Base-by-base conservation (phyloP, 1,140 invertebrate species). In the Pristionchus pacificus region DNA sequence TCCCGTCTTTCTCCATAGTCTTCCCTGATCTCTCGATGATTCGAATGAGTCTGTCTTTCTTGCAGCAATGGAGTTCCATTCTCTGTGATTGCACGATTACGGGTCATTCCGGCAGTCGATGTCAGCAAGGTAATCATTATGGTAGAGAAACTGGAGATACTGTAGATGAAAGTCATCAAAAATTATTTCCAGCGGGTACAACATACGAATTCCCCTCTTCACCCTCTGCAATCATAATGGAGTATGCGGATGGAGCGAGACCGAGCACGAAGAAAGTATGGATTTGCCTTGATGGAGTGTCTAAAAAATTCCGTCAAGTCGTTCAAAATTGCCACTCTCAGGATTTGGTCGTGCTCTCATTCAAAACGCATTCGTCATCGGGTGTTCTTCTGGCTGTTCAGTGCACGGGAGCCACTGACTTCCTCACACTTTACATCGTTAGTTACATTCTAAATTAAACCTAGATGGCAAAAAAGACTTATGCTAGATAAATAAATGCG, bases 321-420 rank as follows among this genome's bases (percentile, higher is more conserved):
- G n/a, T n/a, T n/a, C n/a, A n/a, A n/a, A 10, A 49, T 1, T 71
- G 61, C 1, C 61, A 69, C 1, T 60, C 61, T 28, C 61, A 74
- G 30, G 79, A 80, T 59, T 72, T 61, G 30, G 60, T 82, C 13
- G 79, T 80, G 15, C 57, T 80, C 25, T 72, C 72, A 15, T 80
- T 80, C 38, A 66, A 61, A 62, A 82, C 79, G 1, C 68, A 60
- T 3, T 59, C 70, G 13, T 67, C 71, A 13, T 75, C 76, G 14
- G 79, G 79, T 19, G 79, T 80, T 2, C 68, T 80, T 0, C 69
- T 80, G 6, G 32, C 68, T 19, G 81, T 82, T 27, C 80, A 80
- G 64, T 80, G 79, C 58, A 66, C 74, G 1, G 79, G 80, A 0
- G 80, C 82, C 32, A 73, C 68, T n/a, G 79, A 80, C 33, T 82